Percentiles rank a stretch among this genome's conserved stretches.
Conservation (phyloP, 2,888 invertebrate species). For the Meiosimyza platycephala region DNA sequence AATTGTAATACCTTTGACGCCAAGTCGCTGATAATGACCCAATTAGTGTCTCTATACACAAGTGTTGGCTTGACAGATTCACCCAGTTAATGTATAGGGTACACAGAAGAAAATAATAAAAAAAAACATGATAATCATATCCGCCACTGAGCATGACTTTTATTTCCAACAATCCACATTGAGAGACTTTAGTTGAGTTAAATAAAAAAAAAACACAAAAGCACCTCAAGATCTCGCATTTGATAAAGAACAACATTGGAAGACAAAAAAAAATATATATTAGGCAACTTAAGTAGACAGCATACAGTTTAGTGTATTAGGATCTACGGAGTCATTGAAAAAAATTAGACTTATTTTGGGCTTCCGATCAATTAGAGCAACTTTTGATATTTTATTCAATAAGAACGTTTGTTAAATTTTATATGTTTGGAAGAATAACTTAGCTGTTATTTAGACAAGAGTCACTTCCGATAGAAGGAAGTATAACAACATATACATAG, state of each 20-base stretch:
- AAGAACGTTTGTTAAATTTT: too few species aligned
- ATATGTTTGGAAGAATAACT: not conserved
- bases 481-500: too few species aligned
- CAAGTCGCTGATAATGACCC: slow-evolving; percentile 8
- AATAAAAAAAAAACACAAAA: not conserved
- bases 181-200: not conserved
- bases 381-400: too few species aligned
- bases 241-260: too few species aligned
- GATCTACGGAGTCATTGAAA: not conserved
- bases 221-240: too few species aligned
- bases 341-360: not conserved
- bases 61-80: not conserved
- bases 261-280: too few species aligned
- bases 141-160: slow-evolving; percentile 1
- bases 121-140: slow-evolving; percentile 12
- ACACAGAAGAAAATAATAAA: not conserved
- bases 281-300: too few species aligned
- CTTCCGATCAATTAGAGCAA: not conserved
- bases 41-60: slow-evolving; percentile 20
- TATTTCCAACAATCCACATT: too few species aligned
- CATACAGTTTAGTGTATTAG: not conserved
- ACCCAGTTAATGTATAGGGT: too few species aligned
- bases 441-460: not conserved
- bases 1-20: slow-evolving; percentile 5
- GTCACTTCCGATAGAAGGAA: not conserved